phyloP scores from a whole-genome alignment of 1,140 invertebrate species.

The Temnothorax longispinosus region DNA sequence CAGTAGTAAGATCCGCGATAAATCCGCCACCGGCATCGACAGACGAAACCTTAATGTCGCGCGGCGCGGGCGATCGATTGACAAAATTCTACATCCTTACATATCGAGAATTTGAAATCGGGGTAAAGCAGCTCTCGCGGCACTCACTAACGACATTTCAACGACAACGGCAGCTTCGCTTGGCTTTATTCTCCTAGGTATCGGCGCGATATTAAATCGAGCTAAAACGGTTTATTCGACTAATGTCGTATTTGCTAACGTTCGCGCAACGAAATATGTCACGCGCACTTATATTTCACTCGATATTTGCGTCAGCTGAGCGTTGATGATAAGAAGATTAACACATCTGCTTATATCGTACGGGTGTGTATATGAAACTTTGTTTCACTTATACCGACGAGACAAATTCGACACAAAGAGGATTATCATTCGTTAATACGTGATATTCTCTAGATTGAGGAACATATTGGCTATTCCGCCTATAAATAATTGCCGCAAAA shows the following conservation, averaged over 20 bases:
- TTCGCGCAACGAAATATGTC: slow-evolving; percentile 49
- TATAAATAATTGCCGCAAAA: not conserved
- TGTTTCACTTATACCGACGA: slow-evolving; percentile 37
- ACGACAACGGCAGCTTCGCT: slow-evolving; percentile 15
- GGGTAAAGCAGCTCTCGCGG: not conserved
- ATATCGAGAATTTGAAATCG: slow-evolving; percentile 35
- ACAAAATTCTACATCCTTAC: slow-evolving; percentile 24
- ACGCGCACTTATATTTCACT: slow-evolving; percentile 47
- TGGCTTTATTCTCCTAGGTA: slow-evolving; percentile 47
- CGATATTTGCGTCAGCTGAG: slow-evolving; percentile 50
- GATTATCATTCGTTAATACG: slow-evolving; percentile 55
- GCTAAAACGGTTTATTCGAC: slow-evolving; percentile 52
- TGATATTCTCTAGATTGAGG: slow-evolving; percentile 1
- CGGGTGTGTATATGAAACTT: not conserved
- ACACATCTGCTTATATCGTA: slow-evolving; percentile 42
- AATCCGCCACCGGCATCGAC: not conserved
- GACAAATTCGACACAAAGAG: slow-evolving; percentile 41
- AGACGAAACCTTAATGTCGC: slow-evolving; percentile 23
- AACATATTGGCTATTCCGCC: not conserved
- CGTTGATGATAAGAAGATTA: slow-evolving; percentile 61
- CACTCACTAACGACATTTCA: slow-evolving; percentile 57
- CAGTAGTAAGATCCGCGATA: slow-evolving; percentile 16
- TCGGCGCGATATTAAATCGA: slow-evolving; percentile 52
- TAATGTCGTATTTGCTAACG: slow-evolving; percentile 56
- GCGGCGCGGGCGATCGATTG: slow-evolving; percentile 1